A percentile compares a stretch with the other conserved stretches of the same genome.
phyloP scores from a whole-genome alignment of 1,140 invertebrate species.

The Drosophila sp. region DNA sequence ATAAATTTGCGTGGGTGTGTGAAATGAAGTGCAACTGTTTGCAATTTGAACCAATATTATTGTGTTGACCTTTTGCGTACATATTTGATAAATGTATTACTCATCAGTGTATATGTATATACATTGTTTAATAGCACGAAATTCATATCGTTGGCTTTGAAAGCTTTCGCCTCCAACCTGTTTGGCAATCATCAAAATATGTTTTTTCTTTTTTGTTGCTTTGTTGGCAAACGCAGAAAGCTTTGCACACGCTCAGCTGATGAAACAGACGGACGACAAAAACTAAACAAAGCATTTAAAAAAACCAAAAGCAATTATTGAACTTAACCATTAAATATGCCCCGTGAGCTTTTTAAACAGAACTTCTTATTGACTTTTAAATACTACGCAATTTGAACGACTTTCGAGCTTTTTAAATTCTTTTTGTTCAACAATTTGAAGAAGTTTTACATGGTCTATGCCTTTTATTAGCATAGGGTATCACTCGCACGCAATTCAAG shows the following conservation, averaged over 20 bases:
- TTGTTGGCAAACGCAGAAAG: constrained; percentile 67
- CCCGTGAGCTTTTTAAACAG: background rate
- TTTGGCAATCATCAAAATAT: constrained; percentile 70
- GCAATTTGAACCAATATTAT: constrained; percentile 20
- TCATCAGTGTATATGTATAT: constrained; percentile 38
- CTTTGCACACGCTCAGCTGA: constrained; percentile 74
- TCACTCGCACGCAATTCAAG: constrained; percentile 30
- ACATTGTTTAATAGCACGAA: constrained; percentile 28
- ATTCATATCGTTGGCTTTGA: constrained; percentile 49
- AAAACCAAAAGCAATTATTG: constrained; percentile 1
- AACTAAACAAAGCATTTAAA: constrained; percentile 41
- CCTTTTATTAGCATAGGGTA: constrained; percentile 12
- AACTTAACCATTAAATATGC: constrained; percentile 7
- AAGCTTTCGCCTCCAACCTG: constrained; percentile 70
- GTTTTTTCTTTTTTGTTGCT: constrained; percentile 59
- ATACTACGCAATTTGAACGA: no score
- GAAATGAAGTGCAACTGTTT: constrained; percentile 18
- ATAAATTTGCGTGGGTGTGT: constrained; percentile 17
- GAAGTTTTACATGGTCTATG: background rate
- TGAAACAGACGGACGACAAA: constrained; percentile 34
- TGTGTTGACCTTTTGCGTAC: constrained; percentile 19
- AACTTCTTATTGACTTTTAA: no score
- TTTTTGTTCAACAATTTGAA: background rate
- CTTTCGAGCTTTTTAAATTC: no score
- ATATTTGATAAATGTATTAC: constrained; percentile 48